Evolutionary conservation across 2,797 vertebrate species (phyloP).

Genomic region (Epinephelus malabaricus): DNA sequence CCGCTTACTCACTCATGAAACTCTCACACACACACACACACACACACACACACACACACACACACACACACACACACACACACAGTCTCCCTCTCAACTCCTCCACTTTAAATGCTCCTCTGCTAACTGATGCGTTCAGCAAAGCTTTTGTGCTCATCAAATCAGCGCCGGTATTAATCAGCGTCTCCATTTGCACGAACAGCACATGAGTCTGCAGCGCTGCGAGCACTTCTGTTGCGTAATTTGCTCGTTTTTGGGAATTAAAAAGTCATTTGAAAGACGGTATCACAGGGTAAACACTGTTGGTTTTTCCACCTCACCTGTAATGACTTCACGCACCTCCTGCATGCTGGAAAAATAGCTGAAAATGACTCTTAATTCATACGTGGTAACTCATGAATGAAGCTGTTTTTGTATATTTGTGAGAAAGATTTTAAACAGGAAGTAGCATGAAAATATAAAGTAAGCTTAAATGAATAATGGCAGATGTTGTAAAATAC

Average conservation of each 20-base stretch:
- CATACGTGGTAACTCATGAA: background rate
- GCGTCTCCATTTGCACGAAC: conserved; percentile 1
- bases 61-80: background rate
- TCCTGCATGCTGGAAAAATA: background rate
- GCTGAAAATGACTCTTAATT: background rate
- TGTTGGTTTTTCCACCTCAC: conserved; percentile 1
- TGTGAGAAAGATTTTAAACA: background rate
- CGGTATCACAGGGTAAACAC: background rate
- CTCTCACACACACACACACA: conserved; percentile 2
- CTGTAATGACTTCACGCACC: background rate
- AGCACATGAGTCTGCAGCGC: background rate
- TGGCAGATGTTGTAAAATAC: background rate
- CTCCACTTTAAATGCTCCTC: conserved; percentile 36
- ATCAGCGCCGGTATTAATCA: conserved; percentile 29
- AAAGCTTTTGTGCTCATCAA: conserved; percentile 37
- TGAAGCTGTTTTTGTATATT: background rate
- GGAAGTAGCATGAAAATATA: background rate
- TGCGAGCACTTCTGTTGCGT: conserved; percentile 7
- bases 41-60: background rate
- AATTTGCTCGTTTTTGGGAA: conserved; percentile 33
- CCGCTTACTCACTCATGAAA: conserved; percentile 43
- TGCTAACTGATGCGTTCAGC: conserved; percentile 49
- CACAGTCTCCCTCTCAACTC: background rate
- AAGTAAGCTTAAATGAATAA: too few relatives aligned
- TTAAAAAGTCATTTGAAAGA: conserved; percentile 11